phyloP scores from a whole-genome alignment of 2,888 invertebrate genomes.

The Octodonta nipae region DNA sequence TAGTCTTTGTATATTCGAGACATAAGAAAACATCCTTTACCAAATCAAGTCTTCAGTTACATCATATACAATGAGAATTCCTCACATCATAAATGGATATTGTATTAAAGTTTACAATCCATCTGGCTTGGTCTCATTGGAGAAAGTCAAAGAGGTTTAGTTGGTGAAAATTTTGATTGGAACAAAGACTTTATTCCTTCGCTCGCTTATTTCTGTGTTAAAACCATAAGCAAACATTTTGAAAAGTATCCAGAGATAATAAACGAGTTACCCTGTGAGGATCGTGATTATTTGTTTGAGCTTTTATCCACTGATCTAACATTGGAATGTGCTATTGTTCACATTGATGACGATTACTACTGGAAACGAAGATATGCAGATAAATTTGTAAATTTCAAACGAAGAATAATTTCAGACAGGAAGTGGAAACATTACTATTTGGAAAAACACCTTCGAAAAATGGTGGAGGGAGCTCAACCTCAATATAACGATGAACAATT shows the following conservation, averaged over 20 bases:
- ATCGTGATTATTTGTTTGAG: slow-evolving; percentile 47
- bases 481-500: slow-evolving; percentile 31
- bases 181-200: slow-evolving; percentile 37
- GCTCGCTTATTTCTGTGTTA: slow-evolving; percentile 38
- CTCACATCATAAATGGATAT: no score
- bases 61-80: no score
- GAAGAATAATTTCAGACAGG: slow-evolving; percentile 22
- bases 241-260: slow-evolving; percentile 42
- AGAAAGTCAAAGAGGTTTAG: slow-evolving; percentile 37
- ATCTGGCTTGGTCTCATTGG: no score
- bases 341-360: slow-evolving; percentile 47
- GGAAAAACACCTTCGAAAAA: slow-evolving; percentile 29
- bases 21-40: no score
- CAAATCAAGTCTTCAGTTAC: no score
- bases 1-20: no score
- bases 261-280: slow-evolving; percentile 41
- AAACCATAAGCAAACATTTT: slow-evolving; percentile 39
- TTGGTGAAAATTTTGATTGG: slow-evolving; percentile 43
- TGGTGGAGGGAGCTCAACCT: slow-evolving; percentile 31
- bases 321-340: slow-evolving; percentile 41
- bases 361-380: slow-evolving; percentile 45
- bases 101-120: no score
- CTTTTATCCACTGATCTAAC: slow-evolving; percentile 46
- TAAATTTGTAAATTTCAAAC: slow-evolving; percentile 24
- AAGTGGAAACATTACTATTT: slow-evolving; percentile 34